Percentiles rank a stretch among this genome's conserved stretches.
phyloP scores from a whole-genome alignment of 2,113 vertebrate genomes.

The Rhombomys opimus region DNA sequence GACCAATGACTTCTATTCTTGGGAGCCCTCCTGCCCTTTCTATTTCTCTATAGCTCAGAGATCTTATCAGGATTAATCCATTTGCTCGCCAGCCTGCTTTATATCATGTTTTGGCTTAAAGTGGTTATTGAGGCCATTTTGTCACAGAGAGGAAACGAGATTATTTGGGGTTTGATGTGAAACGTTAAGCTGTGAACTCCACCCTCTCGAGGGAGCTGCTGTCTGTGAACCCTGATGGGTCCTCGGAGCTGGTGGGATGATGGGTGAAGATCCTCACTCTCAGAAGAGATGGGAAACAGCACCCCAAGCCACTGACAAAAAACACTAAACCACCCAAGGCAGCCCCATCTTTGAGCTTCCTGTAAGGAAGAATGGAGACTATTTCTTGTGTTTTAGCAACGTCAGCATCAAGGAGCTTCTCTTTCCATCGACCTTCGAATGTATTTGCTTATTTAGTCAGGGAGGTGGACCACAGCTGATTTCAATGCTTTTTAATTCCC shows the following conservation, averaged over 20 bases:
- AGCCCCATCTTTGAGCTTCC: not conserved
- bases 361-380: not conserved
- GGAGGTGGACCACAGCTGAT: not conserved
- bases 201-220: not conserved
- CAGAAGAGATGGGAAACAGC: not conserved
- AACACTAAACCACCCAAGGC: not conserved
- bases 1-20: constrained; percentile 81
- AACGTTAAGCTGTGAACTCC: not conserved
- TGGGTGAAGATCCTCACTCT: not conserved
- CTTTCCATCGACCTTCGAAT: not conserved
- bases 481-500: not conserved
- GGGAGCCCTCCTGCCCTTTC: not conserved
- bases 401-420: not conserved
- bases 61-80: constrained; percentile 6
- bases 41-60: not conserved
- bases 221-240: not conserved
- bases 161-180: not conserved
- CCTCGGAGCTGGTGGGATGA: not conserved
- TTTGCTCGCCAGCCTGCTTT: not conserved
- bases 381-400: not conserved
- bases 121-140: not conserved
- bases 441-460: constrained; percentile 37
- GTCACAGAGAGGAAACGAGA: not conserved
- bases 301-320: not conserved
- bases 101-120: not conserved